Evolutionary conservation across 1,140 invertebrate species (phyloP).

Genomic region (Ooceraea biroi): DNA sequence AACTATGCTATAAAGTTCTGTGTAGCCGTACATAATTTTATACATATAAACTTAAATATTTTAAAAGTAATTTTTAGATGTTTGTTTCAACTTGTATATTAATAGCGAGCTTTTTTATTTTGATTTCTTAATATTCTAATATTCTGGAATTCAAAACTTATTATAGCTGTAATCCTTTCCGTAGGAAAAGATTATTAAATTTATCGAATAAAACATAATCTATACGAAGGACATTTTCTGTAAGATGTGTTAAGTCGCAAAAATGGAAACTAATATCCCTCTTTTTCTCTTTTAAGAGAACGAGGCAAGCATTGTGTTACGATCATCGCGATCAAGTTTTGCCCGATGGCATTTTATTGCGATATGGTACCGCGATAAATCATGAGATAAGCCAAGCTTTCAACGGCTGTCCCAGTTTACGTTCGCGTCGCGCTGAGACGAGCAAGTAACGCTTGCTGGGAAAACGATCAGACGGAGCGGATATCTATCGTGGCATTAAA

Average conservation of each 20-base stretch:
- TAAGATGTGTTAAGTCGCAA: neutral
- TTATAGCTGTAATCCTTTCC: neutral
- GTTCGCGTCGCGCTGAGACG: constrained; percentile 12
- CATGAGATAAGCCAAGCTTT: constrained; percentile 10
- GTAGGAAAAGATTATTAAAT: constrained; percentile 1
- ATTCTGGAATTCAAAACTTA: neutral
- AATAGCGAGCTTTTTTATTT: neutral
- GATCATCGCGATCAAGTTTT: constrained; percentile 40
- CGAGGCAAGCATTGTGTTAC: constrained; percentile 13
- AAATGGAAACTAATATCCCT: constrained; percentile 22
- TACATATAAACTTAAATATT: neutral
- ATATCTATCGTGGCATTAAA: constrained; percentile 13
- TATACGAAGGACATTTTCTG: neutral
- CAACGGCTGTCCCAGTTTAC: neutral
- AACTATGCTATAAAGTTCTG: neutral
- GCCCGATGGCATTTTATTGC: constrained; percentile 9
- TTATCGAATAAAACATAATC: neutral
- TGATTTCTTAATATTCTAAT: constrained; percentile 21
- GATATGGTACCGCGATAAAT: constrained; percentile 23
- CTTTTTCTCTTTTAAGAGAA: neutral
- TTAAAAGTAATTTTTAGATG: neutral
- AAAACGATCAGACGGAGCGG: neutral
- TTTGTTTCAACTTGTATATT: neutral
- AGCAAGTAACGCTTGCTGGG: neutral
- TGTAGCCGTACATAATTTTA: neutral